phyloP scores from a whole-genome alignment of 2,888 invertebrate genomes.

The Drosophila anceps region DNA sequence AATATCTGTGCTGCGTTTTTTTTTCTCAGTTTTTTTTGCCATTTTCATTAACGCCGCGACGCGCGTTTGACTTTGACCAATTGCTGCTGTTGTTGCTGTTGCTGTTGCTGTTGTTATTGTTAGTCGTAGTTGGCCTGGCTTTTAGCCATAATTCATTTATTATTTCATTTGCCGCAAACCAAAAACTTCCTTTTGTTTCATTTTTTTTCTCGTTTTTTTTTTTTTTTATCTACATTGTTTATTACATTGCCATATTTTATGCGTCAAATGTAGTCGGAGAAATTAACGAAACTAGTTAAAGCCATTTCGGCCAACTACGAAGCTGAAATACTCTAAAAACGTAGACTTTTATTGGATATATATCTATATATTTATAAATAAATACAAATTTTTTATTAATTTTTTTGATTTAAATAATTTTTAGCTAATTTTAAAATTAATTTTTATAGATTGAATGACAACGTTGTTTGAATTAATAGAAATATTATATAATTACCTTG shows the following conservation, averaged over 20 bases:
- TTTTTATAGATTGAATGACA: too few species aligned
- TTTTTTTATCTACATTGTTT: slow-evolving; percentile 26
- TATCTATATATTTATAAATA: too few species aligned
- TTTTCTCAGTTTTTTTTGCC: neutral
- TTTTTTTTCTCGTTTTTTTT: neutral
- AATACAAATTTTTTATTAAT: too few species aligned
- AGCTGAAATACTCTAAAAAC: neutral
- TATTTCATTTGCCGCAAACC: slow-evolving; percentile 27
- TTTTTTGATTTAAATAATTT: too few species aligned
- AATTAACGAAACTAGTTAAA: neutral
- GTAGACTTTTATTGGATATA: too few species aligned
- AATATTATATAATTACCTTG: too few species aligned
- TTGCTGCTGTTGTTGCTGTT: slow-evolving; percentile 12
- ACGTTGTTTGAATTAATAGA: too few species aligned
- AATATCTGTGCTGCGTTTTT: slow-evolving; percentile 31
- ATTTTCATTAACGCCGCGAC: slow-evolving; percentile 41
- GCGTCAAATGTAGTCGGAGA: slow-evolving; percentile 28
- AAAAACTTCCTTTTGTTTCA: slow-evolving; percentile 23
- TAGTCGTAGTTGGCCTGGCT: slow-evolving; percentile 38
- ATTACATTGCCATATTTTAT: slow-evolving; percentile 42
- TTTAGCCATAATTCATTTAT: slow-evolving; percentile 59
- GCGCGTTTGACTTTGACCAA: slow-evolving; percentile 48
- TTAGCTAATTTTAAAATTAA: too few species aligned
- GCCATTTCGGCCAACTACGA: neutral
- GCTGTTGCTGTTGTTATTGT: slow-evolving; percentile 9